phyloP scores from a whole-genome alignment of 2,113 vertebrate genomes.

The Connochaetes taurinus region DNA sequence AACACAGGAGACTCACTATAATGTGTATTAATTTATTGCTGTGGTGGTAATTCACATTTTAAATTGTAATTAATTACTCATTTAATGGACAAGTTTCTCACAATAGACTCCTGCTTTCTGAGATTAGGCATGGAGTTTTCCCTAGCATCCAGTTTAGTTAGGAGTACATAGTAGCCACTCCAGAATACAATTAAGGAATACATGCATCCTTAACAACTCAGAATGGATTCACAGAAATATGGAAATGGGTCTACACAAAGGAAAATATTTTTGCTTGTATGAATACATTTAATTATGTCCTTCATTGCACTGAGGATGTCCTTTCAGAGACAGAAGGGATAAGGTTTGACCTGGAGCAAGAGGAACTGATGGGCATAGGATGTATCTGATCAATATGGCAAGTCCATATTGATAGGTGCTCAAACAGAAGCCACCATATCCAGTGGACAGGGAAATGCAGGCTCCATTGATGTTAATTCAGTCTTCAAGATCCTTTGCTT shows the following conservation, averaged over 20 bases:
- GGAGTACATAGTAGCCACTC: neutral
- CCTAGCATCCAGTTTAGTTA: neutral
- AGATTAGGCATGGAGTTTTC: neutral
- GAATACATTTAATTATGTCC: neutral
- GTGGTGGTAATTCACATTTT: neutral
- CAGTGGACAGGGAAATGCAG: neutral
- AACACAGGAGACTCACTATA: neutral
- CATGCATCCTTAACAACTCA: neutral
- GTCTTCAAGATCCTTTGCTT: neutral
- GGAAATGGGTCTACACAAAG: neutral
- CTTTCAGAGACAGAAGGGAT: neutral
- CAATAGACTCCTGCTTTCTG: neutral
- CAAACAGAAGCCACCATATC: neutral
- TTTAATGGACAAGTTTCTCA: neutral
- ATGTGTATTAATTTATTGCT: neutral
- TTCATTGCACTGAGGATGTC: neutral
- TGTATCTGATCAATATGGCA: neutral
- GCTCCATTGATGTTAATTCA: accelerated
- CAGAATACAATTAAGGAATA: neutral
- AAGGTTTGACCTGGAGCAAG: neutral
- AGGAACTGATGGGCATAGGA: neutral
- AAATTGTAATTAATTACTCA: neutral
- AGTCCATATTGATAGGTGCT: neutral
- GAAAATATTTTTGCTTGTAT: neutral
- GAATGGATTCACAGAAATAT: neutral